Evolutionary conservation across 2,113 vertebrate genomes (phyloP).

Genomic region (Tretioscincus oriximinensis): DNA sequence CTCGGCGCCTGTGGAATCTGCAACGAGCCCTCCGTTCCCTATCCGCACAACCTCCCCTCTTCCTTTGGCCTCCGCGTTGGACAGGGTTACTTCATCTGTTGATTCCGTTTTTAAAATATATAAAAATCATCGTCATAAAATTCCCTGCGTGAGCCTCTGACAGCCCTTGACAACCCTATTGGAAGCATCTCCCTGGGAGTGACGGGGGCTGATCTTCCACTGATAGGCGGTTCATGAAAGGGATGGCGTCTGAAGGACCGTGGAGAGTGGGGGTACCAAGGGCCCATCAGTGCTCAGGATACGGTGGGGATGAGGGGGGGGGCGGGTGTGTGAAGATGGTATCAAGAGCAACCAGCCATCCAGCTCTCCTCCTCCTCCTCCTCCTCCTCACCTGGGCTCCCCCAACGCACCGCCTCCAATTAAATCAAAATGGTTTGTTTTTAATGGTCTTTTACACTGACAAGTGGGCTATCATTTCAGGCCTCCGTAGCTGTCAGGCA

Average conservation of each 20-base stretch:
- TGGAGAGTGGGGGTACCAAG: background rate
- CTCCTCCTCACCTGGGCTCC: conserved; percentile 78
- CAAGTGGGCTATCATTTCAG: conserved; percentile 99
- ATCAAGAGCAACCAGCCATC: conserved; percentile 32
- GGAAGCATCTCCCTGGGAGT: conserved; percentile 51
- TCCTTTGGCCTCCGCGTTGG: conserved; percentile 44
- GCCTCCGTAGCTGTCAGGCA: conserved; percentile 96
- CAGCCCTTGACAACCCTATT: conserved; percentile 70
- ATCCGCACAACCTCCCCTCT: background rate
- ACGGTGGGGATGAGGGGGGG: no score
- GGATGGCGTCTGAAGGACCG: conserved; percentile 8
- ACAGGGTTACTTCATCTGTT: conserved; percentile 51
- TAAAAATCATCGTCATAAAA: conserved; percentile 27
- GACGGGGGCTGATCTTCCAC: conserved; percentile 54
- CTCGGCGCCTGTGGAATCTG: conserved; percentile 22
- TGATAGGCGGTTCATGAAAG: conserved; percentile 72
- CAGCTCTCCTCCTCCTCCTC: conserved; percentile 16
- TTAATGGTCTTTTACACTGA: conserved; percentile 99
- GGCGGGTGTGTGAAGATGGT: conserved; percentile 13
- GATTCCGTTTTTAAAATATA: background rate
- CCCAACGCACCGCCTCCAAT: conserved; percentile 92
- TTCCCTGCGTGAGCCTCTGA: conserved; percentile 54
- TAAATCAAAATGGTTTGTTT: conserved; percentile 99
- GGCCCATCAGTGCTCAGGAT: conserved; percentile 58
- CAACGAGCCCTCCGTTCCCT: background rate